These are phyloP conservation scores for Apis cerana DNA, from an alignment of 1,140 invertebrate species.

Conservation along the genomic window DNA sequence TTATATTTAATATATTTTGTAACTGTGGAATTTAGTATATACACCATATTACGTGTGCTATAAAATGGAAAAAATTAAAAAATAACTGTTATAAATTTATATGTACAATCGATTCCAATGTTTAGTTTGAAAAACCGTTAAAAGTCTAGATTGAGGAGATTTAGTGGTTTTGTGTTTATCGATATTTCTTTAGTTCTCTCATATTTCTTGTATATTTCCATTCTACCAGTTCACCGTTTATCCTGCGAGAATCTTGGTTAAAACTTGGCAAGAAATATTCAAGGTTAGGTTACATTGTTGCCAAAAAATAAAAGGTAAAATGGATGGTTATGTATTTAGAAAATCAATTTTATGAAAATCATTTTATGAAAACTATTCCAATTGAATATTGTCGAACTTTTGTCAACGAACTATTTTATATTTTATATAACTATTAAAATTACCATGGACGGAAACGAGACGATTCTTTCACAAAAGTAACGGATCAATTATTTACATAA, in stretches of 20 bases:
- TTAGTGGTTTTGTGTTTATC: background rate
- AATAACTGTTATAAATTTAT: too few species aligned
- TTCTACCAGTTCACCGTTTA: background rate
- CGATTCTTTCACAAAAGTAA: background rate
- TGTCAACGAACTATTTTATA: background rate
- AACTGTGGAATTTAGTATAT: too few species aligned
- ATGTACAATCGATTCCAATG: background rate
- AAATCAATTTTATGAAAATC: background rate
- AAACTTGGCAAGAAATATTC: background rate
- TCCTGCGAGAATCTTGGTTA: background rate
- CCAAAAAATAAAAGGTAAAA: slow-evolving; percentile 1
- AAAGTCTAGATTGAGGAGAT: background rate
- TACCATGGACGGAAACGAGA: background rate
- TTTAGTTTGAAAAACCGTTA: background rate
- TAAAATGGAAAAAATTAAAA: too few species aligned
- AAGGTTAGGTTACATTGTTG: background rate
- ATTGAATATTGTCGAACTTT: background rate
- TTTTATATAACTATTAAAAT: background rate
- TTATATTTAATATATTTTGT: too few species aligned
- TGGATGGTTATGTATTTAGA: background rate
- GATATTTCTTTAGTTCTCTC: background rate
- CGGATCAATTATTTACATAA: background rate
- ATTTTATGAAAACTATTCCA: background rate
- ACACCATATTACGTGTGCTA: too few species aligned
- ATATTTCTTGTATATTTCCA: background rate